Evolutionary conservation across 2,888 invertebrate genomes (phyloP), one percentile per base, ranked within the genome.

Genomic region (Trachelus iudaicus): DNA sequence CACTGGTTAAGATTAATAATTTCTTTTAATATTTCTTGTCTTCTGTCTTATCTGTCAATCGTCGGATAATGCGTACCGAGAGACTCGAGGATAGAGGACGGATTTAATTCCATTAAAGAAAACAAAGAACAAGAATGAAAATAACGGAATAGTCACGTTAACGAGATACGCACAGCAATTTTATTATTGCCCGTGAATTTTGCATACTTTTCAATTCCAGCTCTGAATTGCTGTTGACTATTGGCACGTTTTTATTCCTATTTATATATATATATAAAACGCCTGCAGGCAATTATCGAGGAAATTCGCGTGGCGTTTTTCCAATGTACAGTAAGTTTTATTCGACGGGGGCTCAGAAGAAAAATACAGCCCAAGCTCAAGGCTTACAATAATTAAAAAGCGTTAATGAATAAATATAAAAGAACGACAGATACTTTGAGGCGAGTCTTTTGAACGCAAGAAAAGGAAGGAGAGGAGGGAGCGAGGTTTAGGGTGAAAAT

Each of bases 311-410:
- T 56, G 74, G 76, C 77, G 56, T 56, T 69, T 77, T 75, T 75
- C 76, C 56, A 69, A 76, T 80, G 78, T 78, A 80, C 71, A 79
- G 77, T 77, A 73, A 77, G 68, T 77, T 79, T 73, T 30, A 71
- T 78, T 79, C 80, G 71, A 82, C 75, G 30, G 79, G 81, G 75
- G 85, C 83, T 83, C 82, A 75, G 78, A 79, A 74, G 79, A 79
- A 56, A 56, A 56, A 56, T 56, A 56, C 79, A 81, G 85, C 87
- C 86, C 86, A 83, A 85, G 89, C 89, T 89, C 89, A 89, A 89
- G 84, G 88, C 87, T 89, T 89, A 89, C 87, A 89, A 88, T 88
- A 90, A 89, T 86, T 88, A 87, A 81, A 82, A 85, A 31, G 77
- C 76, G 77, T 79, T 75, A 75, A 79, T 69, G 69, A 75, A 80